Evolutionary conservation across 2,113 vertebrate species (phyloP).

Genomic region (Bubo bubo): DNA sequence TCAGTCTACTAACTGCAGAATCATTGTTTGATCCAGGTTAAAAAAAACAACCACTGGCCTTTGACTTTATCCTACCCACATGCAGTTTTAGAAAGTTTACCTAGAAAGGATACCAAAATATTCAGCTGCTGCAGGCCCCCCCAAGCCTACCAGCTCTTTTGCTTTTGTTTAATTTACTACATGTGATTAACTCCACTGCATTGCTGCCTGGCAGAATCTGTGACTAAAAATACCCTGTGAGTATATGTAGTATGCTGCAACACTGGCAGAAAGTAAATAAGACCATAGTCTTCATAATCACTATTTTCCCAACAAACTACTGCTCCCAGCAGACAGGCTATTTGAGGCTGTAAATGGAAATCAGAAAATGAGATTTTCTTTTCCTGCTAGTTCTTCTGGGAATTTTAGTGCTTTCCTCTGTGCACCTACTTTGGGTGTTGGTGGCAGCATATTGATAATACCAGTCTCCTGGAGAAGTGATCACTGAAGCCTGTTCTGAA

Average conservation of each 20-base stretch:
- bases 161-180: not conserved
- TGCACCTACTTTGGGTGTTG: not conserved
- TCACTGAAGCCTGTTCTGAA: not conserved
- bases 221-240: not conserved
- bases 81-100: not conserved
- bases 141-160: not conserved
- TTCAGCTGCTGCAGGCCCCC: not conserved
- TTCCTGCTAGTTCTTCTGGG: not conserved
- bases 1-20: not conserved
- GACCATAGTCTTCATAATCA: not conserved
- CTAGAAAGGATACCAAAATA: not conserved
- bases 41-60: not conserved
- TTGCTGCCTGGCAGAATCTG: not conserved
- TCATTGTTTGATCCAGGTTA: not conserved
- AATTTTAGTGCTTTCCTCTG: not conserved
- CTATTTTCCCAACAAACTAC: not conserved
- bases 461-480: not conserved
- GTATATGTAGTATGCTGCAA: not conserved
- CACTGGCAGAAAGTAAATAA: not conserved
- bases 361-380: not conserved
- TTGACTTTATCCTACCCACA: not conserved
- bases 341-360: not conserved
- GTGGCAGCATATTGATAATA: not conserved
- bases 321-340: conserved; percentile 8
- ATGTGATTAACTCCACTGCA: not conserved